phyloP scores from a whole-genome alignment of 2,888 invertebrate genomes.

The Drosophila pseudotakahashii region DNA sequence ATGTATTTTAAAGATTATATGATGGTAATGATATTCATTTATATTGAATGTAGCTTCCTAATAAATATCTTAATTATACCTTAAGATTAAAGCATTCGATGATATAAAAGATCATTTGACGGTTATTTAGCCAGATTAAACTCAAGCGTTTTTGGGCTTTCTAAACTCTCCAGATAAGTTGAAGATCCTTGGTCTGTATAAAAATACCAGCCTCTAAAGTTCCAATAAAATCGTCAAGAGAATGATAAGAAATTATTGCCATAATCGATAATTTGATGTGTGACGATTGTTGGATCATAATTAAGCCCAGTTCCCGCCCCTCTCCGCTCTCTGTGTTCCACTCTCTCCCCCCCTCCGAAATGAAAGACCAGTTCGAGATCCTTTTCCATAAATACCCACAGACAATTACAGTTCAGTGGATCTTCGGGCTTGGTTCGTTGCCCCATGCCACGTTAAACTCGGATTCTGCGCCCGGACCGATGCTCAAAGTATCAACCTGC shows the following conservation, averaged over 20 bases:
- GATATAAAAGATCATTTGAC: neutral
- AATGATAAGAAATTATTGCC: slow-evolving; percentile 29
- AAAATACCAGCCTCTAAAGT: slow-evolving; percentile 11
- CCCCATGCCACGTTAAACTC: slow-evolving; percentile 70
- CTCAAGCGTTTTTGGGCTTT: neutral
- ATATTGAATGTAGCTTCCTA: no score
- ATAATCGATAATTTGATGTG: slow-evolving; percentile 40
- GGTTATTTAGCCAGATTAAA: no score
- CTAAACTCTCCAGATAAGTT: neutral
- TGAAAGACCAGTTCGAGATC: slow-evolving; percentile 40
- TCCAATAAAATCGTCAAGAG: slow-evolving; percentile 4
- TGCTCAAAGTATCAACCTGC: slow-evolving; percentile 67
- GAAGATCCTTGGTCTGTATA: slow-evolving; percentile 1
- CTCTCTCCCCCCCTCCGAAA: neutral
- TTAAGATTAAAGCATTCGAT: neutral
- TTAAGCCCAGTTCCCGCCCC: slow-evolving; percentile 14
- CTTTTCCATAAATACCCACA: slow-evolving; percentile 46
- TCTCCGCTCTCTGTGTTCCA: neutral
- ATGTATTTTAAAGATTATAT: no score
- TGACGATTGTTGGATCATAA: slow-evolving; percentile 39
- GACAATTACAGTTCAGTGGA: slow-evolving; percentile 63
- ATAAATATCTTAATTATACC: no score
- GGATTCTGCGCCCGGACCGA: slow-evolving; percentile 50
- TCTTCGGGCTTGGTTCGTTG: slow-evolving; percentile 68
- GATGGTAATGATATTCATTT: no score